These are phyloP conservation scores for Apistogramma diplotaenia DNA, from an alignment of 2,113 vertebrate species.

Conservation along the genomic window DNA sequence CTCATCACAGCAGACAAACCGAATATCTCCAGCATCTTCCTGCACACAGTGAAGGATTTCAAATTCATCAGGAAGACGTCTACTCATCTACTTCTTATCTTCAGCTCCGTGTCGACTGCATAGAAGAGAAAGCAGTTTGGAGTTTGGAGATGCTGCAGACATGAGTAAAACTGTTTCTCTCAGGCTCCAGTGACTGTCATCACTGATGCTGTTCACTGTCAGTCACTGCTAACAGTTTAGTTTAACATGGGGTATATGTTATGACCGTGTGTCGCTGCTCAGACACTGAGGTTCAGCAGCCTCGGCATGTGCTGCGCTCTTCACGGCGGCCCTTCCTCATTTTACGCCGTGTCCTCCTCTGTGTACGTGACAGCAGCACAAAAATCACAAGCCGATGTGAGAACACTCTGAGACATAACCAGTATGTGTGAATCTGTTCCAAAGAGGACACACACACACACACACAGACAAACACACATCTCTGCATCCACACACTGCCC, in stretches of 20 bases:
- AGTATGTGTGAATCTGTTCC: conserved; percentile 55
- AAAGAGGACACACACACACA: neutral
- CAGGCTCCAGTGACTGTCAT: neutral
- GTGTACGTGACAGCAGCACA: conserved; percentile 31
- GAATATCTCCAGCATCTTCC: too few species aligned
- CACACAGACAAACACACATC: neutral
- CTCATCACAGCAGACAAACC: too few species aligned
- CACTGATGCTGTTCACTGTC: neutral
- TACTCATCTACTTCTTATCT: too few species aligned
- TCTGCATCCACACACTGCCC: conserved; percentile 8
- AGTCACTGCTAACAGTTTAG: neutral
- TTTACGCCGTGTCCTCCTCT: neutral
- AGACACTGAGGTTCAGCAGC: neutral
- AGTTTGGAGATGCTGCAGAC: neutral
- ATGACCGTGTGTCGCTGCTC: neutral
- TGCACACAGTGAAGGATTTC: too few species aligned
- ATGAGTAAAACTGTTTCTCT: neutral
- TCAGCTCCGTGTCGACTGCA: too few species aligned
- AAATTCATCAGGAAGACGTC: too few species aligned
- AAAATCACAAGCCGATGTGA: conserved; percentile 55
- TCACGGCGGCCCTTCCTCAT: conserved; percentile 3
- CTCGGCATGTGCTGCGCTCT: neutral
- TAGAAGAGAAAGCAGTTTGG: neutral
- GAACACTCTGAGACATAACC: conserved; percentile 51
- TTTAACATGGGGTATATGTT: neutral